phyloP scores from a whole-genome alignment of 2,797 vertebrate species.

The Eulemur albifrons region DNA sequence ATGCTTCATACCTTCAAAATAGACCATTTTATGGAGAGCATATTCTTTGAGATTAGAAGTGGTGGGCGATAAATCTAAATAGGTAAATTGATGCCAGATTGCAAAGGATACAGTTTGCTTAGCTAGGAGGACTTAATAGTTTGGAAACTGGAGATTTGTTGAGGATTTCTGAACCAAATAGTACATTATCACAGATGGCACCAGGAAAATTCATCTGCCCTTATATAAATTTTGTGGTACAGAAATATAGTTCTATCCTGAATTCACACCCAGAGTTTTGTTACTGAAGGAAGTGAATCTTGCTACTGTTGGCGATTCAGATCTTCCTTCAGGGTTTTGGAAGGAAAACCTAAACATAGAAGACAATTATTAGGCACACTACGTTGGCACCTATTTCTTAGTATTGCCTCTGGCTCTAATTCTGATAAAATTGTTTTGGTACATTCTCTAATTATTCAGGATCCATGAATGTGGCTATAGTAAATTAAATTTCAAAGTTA shows the following conservation, averaged over 20 bases:
- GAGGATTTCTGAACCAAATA: background rate
- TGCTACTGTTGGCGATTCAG: background rate
- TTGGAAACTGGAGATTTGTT: background rate
- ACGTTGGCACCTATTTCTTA: background rate
- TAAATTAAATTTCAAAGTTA: background rate
- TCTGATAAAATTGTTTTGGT: background rate
- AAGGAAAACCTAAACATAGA: background rate
- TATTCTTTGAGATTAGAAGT: background rate
- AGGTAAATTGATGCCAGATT: background rate
- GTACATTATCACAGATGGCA: background rate
- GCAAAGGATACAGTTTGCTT: background rate
- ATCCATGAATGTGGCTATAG: background rate
- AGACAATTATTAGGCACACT: background rate
- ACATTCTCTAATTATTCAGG: background rate
- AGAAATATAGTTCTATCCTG: background rate
- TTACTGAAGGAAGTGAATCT: background rate
- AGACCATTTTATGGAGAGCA: background rate
- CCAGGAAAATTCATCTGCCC: background rate
- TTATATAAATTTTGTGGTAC: background rate
- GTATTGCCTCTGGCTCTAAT: background rate
- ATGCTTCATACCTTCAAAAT: conserved; percentile 17
- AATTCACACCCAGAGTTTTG: background rate
- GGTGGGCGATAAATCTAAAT: background rate
- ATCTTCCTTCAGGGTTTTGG: background rate
- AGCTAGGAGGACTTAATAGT: background rate